phyloP scores from a whole-genome alignment of 2,888 invertebrate genomes.

The Oligia fasciuncula region DNA sequence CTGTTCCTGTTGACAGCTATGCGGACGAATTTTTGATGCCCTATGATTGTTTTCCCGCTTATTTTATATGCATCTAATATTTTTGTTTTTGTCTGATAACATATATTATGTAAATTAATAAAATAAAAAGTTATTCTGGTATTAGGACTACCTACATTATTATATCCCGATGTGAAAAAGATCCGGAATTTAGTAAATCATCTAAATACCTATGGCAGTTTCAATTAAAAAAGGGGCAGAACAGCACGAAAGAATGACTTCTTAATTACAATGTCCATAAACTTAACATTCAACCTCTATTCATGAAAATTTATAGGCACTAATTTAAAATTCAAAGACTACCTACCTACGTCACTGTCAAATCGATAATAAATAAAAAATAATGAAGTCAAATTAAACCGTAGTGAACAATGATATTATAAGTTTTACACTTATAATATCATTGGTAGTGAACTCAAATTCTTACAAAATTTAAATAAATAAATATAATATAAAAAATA shows the following conservation, averaged over 20 bases:
- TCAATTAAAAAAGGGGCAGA: background rate
- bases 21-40: background rate
- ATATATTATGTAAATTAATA: too few species aligned
- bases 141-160: background rate
- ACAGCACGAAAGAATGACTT: background rate
- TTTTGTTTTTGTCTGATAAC: too few species aligned
- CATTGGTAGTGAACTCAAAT: conserved; percentile 19
- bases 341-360: conserved; percentile 44
- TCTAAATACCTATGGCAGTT: background rate
- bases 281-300: conserved; percentile 48
- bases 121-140: background rate
- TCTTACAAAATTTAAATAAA: conserved; percentile 40
- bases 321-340: conserved; percentile 35
- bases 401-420: background rate
- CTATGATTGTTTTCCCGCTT: background rate
- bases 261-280: conserved; percentile 11
- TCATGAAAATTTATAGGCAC: background rate
- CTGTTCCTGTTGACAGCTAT: background rate
- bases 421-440: too few species aligned
- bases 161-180: background rate
- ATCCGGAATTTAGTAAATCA: background rate
- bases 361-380: conserved; percentile 39
- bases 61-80: background rate
- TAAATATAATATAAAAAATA: conserved; percentile 24
- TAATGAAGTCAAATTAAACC: conserved; percentile 53